These are phyloP conservation scores for Sarcophaga subvicina DNA, from an alignment of 2,888 invertebrate species.

Conservation along the genomic window DNA sequence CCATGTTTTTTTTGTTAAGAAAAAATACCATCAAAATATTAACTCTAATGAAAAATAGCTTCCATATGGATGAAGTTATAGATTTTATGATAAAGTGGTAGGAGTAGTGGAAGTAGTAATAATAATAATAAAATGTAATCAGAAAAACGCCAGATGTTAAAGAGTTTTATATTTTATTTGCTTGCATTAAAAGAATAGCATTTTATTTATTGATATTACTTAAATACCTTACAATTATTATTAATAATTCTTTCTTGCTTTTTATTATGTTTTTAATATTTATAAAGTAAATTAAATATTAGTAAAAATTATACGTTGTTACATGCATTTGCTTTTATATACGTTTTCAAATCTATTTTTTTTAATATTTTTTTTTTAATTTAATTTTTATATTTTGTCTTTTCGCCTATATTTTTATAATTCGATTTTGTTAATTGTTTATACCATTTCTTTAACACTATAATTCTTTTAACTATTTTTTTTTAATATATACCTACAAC, in stretches of 20 bases:
- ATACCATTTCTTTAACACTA: slow-evolving; percentile 13
- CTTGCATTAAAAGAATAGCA: slow-evolving; percentile 64
- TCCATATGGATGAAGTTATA: not conserved
- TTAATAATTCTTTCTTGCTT: slow-evolving; percentile 29
- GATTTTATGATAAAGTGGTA: not conserved
- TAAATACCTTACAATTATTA: slow-evolving; percentile 61
- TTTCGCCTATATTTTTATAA: slow-evolving; percentile 22
- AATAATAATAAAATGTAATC: slow-evolving; percentile 34
- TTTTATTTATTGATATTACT: slow-evolving; percentile 52
- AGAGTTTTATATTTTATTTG: slow-evolving; percentile 50
- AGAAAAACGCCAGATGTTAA: slow-evolving; percentile 65
- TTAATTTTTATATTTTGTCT: slow-evolving; percentile 19
- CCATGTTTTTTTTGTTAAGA: slow-evolving; percentile 4
- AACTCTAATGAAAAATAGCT: slow-evolving; percentile 4
- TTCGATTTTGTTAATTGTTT: slow-evolving; percentile 32
- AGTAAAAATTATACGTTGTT: slow-evolving; percentile 53
- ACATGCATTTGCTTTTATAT: slow-evolving; percentile 48
- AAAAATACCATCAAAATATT: not conserved
- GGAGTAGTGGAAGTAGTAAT: not conserved
- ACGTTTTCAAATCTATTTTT: not conserved
- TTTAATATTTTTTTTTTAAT: not conserved
- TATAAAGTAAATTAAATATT: slow-evolving; percentile 32
- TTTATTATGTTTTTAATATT: slow-evolving; percentile 20
- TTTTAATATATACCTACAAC: slow-evolving; percentile 47
- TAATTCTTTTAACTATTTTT: slow-evolving; percentile 23